A percentile compares a stretch with the other conserved stretches of the same genome.
These are phyloP conservation scores for Aspidiotus destructor DNA, from an alignment of 2,888 invertebrate genomes.

Conservation along the genomic window DNA sequence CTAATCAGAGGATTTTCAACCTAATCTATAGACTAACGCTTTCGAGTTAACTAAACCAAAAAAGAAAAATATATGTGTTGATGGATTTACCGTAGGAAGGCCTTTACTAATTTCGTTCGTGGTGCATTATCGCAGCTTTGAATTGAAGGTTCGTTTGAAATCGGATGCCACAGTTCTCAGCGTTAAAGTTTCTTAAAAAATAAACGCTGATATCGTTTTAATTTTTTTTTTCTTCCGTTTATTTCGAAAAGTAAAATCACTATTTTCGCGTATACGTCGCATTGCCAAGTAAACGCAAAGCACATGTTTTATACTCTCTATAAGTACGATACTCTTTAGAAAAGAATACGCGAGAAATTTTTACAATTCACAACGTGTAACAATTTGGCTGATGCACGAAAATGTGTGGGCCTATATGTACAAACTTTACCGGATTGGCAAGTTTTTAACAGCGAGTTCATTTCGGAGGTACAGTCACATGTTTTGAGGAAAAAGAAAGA, in stretches of 20 bases:
- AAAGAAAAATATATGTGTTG: background rate
- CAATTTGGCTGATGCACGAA: background rate
- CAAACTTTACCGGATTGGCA: no score
- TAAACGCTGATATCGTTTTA: no score
- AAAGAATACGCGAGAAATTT: constrained; percentile 16
- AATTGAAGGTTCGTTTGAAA: background rate
- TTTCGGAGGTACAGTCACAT: no score
- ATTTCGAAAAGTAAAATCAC: no score
- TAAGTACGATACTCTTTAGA: background rate
- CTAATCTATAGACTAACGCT: background rate
- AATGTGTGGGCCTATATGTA: background rate
- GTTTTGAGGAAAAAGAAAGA: no score
- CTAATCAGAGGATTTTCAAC: background rate
- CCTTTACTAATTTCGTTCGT: background rate
- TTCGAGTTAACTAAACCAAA: background rate
- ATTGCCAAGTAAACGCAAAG: no score
- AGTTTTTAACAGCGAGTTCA: no score
- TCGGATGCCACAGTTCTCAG: no score
- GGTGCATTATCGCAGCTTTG: background rate
- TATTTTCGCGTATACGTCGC: no score
- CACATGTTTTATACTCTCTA: background rate
- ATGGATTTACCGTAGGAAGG: no score
- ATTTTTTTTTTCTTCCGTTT: no score
- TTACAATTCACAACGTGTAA: background rate
- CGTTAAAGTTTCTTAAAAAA: no score